These are phyloP conservation scores for Cyclura pinguis DNA, from an alignment of 2,797 vertebrate genomes.

Conservation along the genomic window DNA sequence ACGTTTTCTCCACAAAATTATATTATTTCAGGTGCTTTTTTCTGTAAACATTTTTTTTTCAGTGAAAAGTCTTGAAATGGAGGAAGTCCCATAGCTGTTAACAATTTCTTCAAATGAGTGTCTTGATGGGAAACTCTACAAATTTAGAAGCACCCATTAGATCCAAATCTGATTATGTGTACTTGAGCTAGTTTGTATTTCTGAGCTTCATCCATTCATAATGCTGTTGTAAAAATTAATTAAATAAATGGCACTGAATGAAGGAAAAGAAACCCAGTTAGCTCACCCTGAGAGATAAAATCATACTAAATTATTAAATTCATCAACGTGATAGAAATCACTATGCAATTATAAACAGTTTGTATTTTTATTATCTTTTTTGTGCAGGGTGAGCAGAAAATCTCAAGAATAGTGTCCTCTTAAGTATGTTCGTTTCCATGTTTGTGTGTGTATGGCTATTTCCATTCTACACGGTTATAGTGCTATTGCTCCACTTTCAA, in stretches of 20 bases:
- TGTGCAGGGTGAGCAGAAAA: not conserved
- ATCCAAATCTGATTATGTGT: no score
- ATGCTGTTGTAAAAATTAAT: not conserved
- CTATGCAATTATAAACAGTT: not conserved
- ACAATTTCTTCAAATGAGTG: no score
- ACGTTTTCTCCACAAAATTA: no score
- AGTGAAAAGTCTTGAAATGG: no score
- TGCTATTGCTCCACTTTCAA: no score
- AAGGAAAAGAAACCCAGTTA: not conserved
- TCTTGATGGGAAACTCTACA: no score
- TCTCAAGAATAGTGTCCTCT: constrained; percentile 24
- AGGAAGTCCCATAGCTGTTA: no score
- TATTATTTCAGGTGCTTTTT: no score
- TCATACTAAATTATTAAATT: not conserved
- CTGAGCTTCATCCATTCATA: not conserved
- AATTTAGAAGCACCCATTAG: no score
- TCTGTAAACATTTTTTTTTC: no score
- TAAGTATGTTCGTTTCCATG: constrained; percentile 36
- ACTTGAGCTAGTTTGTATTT: not conserved
- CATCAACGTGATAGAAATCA: not conserved
- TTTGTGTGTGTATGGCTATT: no score
- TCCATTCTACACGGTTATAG: no score
- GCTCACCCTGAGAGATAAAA: not conserved
- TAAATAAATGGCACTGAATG: not conserved
- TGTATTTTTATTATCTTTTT: not conserved